A percentile compares a stretch with the other conserved stretches of the same genome.
Conservation (phyloP, 2,888 invertebrate genomes). For the Tenthredo distinguenda region DNA sequence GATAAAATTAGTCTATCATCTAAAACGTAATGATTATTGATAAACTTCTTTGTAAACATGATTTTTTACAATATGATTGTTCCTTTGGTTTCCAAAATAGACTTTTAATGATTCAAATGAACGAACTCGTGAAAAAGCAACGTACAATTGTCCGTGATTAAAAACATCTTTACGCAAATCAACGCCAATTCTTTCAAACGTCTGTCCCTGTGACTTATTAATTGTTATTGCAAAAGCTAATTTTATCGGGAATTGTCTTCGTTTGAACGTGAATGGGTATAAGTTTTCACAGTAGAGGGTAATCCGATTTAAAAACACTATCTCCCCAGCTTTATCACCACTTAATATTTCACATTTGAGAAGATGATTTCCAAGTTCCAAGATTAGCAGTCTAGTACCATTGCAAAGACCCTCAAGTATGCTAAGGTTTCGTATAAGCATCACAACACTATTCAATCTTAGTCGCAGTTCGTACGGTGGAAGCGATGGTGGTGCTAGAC, state of each 20-base stretch:
- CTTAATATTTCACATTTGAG: background rate
- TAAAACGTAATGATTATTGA: background rate
- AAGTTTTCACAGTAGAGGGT: background rate
- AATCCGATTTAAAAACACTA: background rate
- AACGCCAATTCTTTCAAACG: background rate
- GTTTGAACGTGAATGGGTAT: slow-evolving; percentile 54
- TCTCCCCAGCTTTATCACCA: slow-evolving; percentile 5
- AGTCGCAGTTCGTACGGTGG: slow-evolving; percentile 52
- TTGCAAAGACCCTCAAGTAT: slow-evolving; percentile 59
- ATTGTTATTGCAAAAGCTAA: slow-evolving; percentile 61
- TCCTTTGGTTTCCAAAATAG: background rate
- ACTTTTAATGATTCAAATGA: background rate
- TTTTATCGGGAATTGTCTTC: slow-evolving; percentile 59
- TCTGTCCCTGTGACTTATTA: slow-evolving; percentile 56
- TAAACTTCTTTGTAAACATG: background rate
- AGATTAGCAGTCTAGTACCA: slow-evolving; percentile 59
- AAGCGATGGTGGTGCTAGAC: slow-evolving; percentile 40
- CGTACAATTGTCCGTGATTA: background rate
- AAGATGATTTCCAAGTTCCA: slow-evolving; percentile 52
- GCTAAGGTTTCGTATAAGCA: slow-evolving; percentile 59
- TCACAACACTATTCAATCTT: slow-evolving; percentile 55
- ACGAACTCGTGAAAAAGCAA: slow-evolving; percentile 11
- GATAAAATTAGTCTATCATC: too few relatives aligned
- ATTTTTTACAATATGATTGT: background rate
- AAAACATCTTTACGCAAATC: slow-evolving; percentile 7